Evolutionary conservation across 2,888 invertebrate species (phyloP).

Genomic region (Carabus problematicus): DNA sequence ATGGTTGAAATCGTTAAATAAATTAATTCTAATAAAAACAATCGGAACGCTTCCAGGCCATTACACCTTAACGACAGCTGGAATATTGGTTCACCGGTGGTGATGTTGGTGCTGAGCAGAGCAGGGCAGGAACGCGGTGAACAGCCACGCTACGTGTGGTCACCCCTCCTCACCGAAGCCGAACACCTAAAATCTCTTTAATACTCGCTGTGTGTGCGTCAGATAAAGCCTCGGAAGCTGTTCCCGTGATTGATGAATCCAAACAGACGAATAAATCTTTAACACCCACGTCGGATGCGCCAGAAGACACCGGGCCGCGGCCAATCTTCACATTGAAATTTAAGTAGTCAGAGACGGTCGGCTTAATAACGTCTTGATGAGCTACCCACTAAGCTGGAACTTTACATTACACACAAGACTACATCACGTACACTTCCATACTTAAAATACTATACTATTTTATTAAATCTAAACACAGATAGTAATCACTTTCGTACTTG

Average conservation of each 20-base stretch:
- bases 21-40: conserved; percentile 30
- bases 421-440: no score
- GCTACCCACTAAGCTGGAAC: no score
- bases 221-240: conserved; percentile 30
- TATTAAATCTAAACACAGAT: no score
- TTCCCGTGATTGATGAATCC: conserved; percentile 37
- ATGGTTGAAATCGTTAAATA: conserved; percentile 27
- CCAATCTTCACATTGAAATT: conserved; percentile 28
- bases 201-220: conserved; percentile 25
- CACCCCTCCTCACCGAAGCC: conserved; percentile 15
- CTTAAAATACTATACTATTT: no score
- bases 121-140: not conserved
- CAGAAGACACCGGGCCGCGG: not conserved
- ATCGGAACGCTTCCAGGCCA: conserved; percentile 28
- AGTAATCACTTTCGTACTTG: no score
- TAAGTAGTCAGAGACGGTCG: conserved; percentile 26
- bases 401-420: no score
- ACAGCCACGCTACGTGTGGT: not conserved
- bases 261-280: conserved; percentile 33
- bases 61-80: conserved; percentile 36
- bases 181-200: conserved; percentile 37
- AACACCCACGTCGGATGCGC: conserved; percentile 11
- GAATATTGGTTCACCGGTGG: conserved; percentile 3
- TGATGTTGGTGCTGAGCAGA: not conserved
- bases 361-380: conserved; percentile 2